phyloP scores from a whole-genome alignment of 2,888 invertebrate species.

The Drosophila falleni region DNA sequence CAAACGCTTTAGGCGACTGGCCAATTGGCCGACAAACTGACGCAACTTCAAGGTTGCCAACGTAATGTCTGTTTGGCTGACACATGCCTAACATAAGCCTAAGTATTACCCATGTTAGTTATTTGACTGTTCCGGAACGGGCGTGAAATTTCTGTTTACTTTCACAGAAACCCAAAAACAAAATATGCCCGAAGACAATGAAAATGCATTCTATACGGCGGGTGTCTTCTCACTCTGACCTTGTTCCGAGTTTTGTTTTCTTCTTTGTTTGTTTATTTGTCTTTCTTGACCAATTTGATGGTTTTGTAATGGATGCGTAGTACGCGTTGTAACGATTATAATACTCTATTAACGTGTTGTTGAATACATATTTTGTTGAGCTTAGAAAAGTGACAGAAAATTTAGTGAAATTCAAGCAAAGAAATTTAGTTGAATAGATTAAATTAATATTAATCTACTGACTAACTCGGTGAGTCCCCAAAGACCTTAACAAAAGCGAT shows the following conservation, averaged over 20 bases:
- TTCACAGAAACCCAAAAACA: conserved; percentile 53
- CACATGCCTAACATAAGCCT: conserved; percentile 27
- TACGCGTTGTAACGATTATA: conserved; percentile 10
- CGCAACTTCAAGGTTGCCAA: conserved; percentile 71
- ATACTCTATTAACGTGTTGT: conserved; percentile 14
- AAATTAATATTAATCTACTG: too few relatives aligned
- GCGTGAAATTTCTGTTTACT: conserved; percentile 69
- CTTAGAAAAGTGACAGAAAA: neutral
- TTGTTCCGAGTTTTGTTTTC: conserved; percentile 46
- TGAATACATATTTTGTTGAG: conserved; percentile 21
- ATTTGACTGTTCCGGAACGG: conserved; percentile 59
- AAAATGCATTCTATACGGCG: conserved; percentile 62
- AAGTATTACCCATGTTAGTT: conserved; percentile 34
- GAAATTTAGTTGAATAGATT: too few relatives aligned
- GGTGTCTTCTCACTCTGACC: conserved; percentile 49
- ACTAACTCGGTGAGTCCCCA: too few relatives aligned
- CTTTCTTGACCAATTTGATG: conserved; percentile 16
- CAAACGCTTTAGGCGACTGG: conserved; percentile 14
- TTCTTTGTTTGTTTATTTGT: conserved; percentile 34
- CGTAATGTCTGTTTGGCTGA: conserved; percentile 23
- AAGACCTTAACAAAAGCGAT: too few relatives aligned
- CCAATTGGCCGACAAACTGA: conserved; percentile 57
- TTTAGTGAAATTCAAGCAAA: too few relatives aligned
- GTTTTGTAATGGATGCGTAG: conserved; percentile 31
- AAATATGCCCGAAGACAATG: conserved; percentile 56